Percentiles rank a stretch among this genome's conserved stretches.
These are phyloP conservation scores for Xerus rutilus DNA, from an alignment of 2,797 vertebrate genomes.

Conservation along the genomic window DNA sequence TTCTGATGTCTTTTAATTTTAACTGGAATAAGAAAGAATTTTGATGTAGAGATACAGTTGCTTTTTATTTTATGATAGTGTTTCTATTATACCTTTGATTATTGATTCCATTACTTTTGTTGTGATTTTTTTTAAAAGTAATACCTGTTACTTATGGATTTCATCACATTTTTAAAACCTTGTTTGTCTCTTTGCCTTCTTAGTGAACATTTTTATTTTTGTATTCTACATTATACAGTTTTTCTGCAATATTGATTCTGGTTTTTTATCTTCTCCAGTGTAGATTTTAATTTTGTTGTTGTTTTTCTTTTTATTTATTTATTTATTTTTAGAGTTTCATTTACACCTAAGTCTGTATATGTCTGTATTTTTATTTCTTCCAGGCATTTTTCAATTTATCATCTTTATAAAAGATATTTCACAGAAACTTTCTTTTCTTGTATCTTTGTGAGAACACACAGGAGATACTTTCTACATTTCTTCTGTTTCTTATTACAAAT, in stretches of 20 bases:
- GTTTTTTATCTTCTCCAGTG: neutral
- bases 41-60: neutral
- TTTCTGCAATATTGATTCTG: neutral
- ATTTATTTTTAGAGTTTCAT: neutral
- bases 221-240: neutral
- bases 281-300: slow-evolving; percentile 28
- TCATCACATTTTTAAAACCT: neutral
- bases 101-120: neutral
- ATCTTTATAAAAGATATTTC: slow-evolving; percentile 23
- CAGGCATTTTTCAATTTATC: neutral
- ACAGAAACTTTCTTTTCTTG: neutral
- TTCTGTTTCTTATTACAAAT: slow-evolving; percentile 21
- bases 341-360: slow-evolving; percentile 20
- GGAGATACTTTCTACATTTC: neutral
- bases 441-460: slow-evolving; percentile 8
- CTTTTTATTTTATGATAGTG: slow-evolving; percentile 48
- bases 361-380: neutral
- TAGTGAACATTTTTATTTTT: slow-evolving; percentile 18
- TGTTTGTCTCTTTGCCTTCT: slow-evolving; percentile 7
- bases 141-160: neutral
- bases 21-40: neutral
- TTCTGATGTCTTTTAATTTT: slow-evolving; percentile 36
- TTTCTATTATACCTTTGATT: slow-evolving; percentile 8
- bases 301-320: neutral
- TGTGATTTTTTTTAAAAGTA: neutral